phyloP scores from a whole-genome alignment of 2,113 vertebrate genomes.

The Athene noctua region DNA sequence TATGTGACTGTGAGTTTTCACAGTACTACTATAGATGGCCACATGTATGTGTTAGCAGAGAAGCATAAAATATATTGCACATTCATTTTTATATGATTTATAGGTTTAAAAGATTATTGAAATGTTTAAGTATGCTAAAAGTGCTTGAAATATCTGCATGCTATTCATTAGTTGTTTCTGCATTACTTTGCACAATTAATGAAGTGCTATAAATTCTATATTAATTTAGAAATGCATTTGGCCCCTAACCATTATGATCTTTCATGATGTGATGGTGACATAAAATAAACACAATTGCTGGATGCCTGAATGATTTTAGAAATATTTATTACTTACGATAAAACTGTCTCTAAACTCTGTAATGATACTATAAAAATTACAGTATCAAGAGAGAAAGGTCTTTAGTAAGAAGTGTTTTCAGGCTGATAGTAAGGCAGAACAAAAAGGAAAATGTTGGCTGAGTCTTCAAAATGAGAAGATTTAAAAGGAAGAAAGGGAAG shows the following conservation, averaged over 20 bases:
- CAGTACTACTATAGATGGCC: not conserved
- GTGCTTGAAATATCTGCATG: not conserved
- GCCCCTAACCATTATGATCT: not conserved
- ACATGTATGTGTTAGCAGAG: not conserved
- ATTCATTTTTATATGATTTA: not conserved
- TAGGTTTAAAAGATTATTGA: not conserved
- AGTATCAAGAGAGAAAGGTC: not conserved
- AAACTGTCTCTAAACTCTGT: not conserved
- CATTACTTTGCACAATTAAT: conserved; percentile 37
- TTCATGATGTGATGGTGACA: not conserved
- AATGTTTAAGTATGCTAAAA: not conserved
- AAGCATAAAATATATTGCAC: not conserved
- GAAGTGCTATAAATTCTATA: conserved; percentile 2
- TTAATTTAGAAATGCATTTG: conserved; percentile 36
- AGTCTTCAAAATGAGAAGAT: not conserved
- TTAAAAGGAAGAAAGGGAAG: not conserved
- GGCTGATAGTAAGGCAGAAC: not conserved
- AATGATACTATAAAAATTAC: not conserved
- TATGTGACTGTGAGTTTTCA: not conserved
- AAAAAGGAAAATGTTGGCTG: not conserved
- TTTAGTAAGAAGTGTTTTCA: not conserved
- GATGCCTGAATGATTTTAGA: not conserved
- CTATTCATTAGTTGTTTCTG: not conserved
- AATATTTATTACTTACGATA: conserved; percentile 18
- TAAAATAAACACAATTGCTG: conserved; percentile 35